Evolutionary conservation across 1,140 invertebrate species (phyloP).

Genomic region (Drosophila sp.): DNA sequence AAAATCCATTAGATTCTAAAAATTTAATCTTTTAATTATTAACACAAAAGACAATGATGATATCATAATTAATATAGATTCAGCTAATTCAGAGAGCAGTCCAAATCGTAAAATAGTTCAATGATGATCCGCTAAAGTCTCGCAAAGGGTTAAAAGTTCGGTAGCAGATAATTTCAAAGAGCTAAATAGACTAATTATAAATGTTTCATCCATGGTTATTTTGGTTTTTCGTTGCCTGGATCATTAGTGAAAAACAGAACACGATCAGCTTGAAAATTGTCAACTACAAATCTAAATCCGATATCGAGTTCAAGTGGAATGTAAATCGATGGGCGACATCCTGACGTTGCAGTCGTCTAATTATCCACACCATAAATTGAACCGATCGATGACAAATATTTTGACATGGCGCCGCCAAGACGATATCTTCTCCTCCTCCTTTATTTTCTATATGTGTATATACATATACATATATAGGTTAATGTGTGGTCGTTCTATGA

Average conservation of each 20-base stretch:
- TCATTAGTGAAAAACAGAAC: slow-evolving; percentile 39
- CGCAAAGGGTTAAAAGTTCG: too few relatives aligned
- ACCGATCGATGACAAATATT: slow-evolving; percentile 77
- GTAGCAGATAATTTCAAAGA: too few relatives aligned
- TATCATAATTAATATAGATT: too few relatives aligned
- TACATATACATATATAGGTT: slow-evolving; percentile 22
- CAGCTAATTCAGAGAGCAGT: too few relatives aligned
- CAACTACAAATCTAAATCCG: slow-evolving; percentile 9
- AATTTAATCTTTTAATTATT: too few relatives aligned
- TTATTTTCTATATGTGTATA: slow-evolving; percentile 4
- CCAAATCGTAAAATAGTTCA: too few relatives aligned
- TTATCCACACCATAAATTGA: slow-evolving; percentile 68
- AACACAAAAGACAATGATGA: too few relatives aligned
- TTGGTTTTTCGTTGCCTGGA: not conserved
- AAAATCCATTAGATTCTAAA: too few relatives aligned
- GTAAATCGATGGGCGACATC: slow-evolving; percentile 64
- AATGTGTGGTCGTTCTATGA: slow-evolving; percentile 63
- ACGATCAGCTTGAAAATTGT: slow-evolving; percentile 1
- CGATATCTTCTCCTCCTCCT: slow-evolving; percentile 25
- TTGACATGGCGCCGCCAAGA: slow-evolving; percentile 65
- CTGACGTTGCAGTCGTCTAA: slow-evolving; percentile 62
- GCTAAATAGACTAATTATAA: not conserved
- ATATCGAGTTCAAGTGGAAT: slow-evolving; percentile 57
- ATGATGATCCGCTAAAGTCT: too few relatives aligned
- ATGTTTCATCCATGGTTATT: not conserved